A percentile compares a stretch with the other conserved stretches of the same genome.
Conservation (phyloP, 2,888 invertebrate species). For the Eupithecia inturbata region DNA sequence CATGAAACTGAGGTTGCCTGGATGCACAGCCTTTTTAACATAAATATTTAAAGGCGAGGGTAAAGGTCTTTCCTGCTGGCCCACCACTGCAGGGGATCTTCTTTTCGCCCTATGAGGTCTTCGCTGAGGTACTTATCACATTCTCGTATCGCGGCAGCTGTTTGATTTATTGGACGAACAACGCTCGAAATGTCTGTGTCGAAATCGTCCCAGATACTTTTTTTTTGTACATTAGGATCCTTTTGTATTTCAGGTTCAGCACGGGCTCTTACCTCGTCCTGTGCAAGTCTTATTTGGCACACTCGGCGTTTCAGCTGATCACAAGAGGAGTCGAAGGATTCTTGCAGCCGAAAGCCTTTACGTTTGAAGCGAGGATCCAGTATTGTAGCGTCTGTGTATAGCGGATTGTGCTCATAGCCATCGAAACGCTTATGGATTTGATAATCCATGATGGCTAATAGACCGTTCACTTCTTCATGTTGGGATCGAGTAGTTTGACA, state of each 20-base stretch:
- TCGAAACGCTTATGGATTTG: neutral
- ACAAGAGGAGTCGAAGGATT: neutral
- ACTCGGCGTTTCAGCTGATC: neutral
- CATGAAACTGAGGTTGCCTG: too few relatives aligned
- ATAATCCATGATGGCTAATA: neutral
- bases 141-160: neutral
- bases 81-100: slow-evolving; percentile 4
- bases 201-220: too few relatives aligned
- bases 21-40: too few relatives aligned
- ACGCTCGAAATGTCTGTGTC: too few relatives aligned
- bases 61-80: neutral
- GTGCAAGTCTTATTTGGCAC: neutral
- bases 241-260: neutral
- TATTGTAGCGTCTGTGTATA: neutral
- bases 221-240: too few relatives aligned
- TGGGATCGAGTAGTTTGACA: neutral
- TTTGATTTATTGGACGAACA: too few relatives aligned
- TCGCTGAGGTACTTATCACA: neutral
- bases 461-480: neutral
- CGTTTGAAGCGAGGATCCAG: neutral
- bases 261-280: neutral
- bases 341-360: neutral
- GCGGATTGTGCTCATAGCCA: slow-evolving; percentile 6
- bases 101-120: neutral
- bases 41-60: neutral